These are phyloP conservation scores for Myotis davidii DNA, from an alignment of 2,113 vertebrate genomes.

Conservation along the genomic window DNA sequence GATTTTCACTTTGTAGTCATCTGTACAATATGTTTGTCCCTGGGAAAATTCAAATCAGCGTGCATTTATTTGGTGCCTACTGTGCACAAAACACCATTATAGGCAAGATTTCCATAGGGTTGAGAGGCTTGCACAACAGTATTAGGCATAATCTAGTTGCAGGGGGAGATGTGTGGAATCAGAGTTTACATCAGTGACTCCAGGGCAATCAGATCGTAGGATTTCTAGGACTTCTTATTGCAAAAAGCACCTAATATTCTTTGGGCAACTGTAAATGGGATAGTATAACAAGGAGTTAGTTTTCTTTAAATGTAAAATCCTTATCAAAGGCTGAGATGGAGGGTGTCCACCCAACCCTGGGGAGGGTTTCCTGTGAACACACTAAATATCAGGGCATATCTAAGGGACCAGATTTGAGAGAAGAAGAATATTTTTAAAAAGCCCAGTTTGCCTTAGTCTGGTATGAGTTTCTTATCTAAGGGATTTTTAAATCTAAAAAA, in stretches of 20 bases:
- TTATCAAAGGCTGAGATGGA: not conserved
- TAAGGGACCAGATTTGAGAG: not conserved
- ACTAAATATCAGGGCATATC: not conserved
- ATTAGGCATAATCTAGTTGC: not conserved
- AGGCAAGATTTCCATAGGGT: not conserved
- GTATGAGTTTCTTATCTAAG: slow-evolving; percentile 27
- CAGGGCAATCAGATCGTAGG: not conserved
- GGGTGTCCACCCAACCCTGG: not conserved
- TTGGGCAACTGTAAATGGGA: not conserved
- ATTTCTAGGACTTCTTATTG: not conserved
- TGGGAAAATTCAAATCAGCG: slow-evolving; percentile 5
- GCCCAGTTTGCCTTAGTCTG: not conserved
- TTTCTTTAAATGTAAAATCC: not conserved
- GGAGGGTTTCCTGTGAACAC: not conserved
- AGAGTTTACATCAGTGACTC: not conserved
- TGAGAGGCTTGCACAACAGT: not conserved
- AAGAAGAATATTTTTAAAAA: not conserved
- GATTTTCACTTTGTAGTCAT: slow-evolving; percentile 55
- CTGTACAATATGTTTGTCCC: slow-evolving; percentile 38
- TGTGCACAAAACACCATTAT: not conserved
- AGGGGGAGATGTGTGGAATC: not conserved
- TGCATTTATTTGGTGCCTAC: slow-evolving; percentile 14
- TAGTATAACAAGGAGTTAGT: not conserved
- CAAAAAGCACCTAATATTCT: not conserved
- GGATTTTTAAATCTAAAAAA: not conserved